These are phyloP conservation scores for Papilio protenor DNA, from an alignment of 2,888 invertebrate genomes.

Conservation along the genomic window DNA sequence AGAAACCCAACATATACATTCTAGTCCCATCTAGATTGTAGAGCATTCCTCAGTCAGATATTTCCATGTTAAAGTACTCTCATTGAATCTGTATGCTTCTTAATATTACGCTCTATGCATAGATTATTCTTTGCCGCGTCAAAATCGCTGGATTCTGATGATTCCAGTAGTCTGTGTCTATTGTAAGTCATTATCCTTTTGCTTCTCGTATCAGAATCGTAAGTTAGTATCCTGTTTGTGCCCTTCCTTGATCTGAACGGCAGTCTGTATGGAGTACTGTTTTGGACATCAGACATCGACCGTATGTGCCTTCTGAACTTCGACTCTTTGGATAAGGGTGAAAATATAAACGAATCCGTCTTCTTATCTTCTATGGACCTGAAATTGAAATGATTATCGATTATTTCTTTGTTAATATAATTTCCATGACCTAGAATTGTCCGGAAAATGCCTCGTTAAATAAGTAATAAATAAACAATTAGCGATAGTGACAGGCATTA, in stretches of 20 bases:
- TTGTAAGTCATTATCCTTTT: constrained; percentile 66
- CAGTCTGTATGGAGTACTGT: constrained; percentile 75
- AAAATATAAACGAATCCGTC: constrained; percentile 60
- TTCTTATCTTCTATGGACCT: constrained; percentile 71
- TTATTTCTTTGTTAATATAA: constrained; percentile 19
- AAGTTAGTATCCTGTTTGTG: constrained; percentile 68
- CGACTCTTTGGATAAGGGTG: constrained; percentile 73
- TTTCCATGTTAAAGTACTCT: constrained; percentile 67
- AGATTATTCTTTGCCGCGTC: constrained; percentile 64
- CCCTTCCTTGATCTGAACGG: constrained; percentile 69
- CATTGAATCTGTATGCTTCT: constrained; percentile 79
- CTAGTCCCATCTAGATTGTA: constrained; percentile 59
- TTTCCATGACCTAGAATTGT: constrained; percentile 30
- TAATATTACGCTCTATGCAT: constrained; percentile 71
- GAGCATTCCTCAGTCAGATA: constrained; percentile 64
- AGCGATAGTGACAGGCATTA: constrained; percentile 30
- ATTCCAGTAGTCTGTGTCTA: constrained; percentile 64
- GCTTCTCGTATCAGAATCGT: constrained; percentile 76
- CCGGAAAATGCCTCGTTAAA: constrained; percentile 17
- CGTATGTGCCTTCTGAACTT: constrained; percentile 75
- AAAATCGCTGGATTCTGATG: constrained; percentile 76
- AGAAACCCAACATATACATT: constrained; percentile 42
- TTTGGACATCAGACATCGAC: constrained; percentile 80
- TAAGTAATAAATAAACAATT: constrained; percentile 36
- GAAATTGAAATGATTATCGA: constrained; percentile 56